A percentile compares a stretch with the other conserved stretches of the same genome.
Conservation (phyloP, 2,797 vertebrate genomes). For the Hydrophis major region DNA sequence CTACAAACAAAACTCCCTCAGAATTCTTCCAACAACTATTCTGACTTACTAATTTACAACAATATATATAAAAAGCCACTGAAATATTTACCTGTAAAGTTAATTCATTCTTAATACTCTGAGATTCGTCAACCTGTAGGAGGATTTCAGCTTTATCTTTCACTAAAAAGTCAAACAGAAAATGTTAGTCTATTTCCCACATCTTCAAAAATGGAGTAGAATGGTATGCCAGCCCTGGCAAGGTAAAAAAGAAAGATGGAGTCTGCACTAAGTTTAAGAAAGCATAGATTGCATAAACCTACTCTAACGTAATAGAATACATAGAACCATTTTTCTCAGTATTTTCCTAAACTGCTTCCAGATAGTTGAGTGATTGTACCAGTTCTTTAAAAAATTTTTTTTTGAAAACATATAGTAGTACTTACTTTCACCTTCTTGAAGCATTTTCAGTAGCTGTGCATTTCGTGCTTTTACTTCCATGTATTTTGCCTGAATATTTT, state of each 20-base stretch:
- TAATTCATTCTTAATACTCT: constrained; percentile 92
- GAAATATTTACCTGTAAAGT: constrained; percentile 81
- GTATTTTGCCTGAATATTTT: constrained; percentile 79
- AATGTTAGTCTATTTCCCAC: constrained; percentile 16
- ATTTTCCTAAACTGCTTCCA: background rate
- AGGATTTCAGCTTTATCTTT: constrained; percentile 97
- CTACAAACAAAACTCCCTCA: background rate
- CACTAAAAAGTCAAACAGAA: constrained; percentile 74
- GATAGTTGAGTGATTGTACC: constrained; percentile 2
- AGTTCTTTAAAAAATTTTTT: constrained; percentile 20
- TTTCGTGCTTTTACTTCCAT: constrained; percentile 95
- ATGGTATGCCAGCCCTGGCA: background rate
- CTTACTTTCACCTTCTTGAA: constrained; percentile 96
- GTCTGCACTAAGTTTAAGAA: background rate
- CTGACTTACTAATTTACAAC: background rate
- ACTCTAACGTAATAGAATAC: background rate
- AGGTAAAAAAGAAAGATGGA: background rate
- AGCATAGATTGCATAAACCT: background rate
- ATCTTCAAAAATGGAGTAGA: background rate
- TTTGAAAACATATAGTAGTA: constrained; percentile 46
- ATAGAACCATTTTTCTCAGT: background rate
- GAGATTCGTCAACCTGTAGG: constrained; percentile 87
- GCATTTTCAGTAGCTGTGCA: constrained; percentile 90
- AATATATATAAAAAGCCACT: background rate
- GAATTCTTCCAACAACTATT: background rate